These are phyloP conservation scores for Enteromius afrohamiltoni DNA, from an alignment of 2,797 vertebrate species.

Conservation along the genomic window DNA sequence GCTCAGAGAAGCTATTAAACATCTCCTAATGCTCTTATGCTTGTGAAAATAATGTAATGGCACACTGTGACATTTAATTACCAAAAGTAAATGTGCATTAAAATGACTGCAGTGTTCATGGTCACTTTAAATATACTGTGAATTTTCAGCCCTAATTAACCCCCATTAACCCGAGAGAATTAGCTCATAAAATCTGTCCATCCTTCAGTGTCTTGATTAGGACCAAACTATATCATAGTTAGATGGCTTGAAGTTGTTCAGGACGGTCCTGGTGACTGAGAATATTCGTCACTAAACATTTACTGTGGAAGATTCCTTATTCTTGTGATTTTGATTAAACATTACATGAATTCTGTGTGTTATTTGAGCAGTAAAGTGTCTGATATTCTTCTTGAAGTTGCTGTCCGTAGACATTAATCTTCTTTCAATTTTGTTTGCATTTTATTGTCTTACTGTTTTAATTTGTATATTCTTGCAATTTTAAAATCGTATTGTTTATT, in stretches of 20 bases:
- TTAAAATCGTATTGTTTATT: background rate
- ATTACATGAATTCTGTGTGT: background rate
- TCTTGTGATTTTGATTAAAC: background rate
- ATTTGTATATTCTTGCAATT: background rate
- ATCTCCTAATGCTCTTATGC: background rate
- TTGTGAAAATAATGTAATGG: background rate
- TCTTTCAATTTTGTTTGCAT: background rate
- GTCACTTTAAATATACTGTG: background rate
- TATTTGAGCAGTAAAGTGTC: background rate
- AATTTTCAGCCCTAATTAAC: conserved; percentile 7
- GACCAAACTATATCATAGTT: background rate
- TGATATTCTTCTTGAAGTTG: background rate
- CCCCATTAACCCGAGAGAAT: background rate
- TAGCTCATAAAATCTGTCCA: too few relatives aligned
- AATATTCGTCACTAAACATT: background rate
- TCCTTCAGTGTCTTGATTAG: background rate
- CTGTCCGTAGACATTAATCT: background rate
- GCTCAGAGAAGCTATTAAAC: background rate
- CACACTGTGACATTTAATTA: conserved; percentile 1
- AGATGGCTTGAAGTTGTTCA: too few relatives aligned
- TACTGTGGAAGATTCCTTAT: too few relatives aligned
- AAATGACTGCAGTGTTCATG: background rate
- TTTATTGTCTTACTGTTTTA: background rate
- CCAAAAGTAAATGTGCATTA: conserved; percentile 1
- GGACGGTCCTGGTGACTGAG: background rate